Evolutionary conservation across 1,140 invertebrate species (phyloP).

Genomic region (Sycophaga agraensis): DNA sequence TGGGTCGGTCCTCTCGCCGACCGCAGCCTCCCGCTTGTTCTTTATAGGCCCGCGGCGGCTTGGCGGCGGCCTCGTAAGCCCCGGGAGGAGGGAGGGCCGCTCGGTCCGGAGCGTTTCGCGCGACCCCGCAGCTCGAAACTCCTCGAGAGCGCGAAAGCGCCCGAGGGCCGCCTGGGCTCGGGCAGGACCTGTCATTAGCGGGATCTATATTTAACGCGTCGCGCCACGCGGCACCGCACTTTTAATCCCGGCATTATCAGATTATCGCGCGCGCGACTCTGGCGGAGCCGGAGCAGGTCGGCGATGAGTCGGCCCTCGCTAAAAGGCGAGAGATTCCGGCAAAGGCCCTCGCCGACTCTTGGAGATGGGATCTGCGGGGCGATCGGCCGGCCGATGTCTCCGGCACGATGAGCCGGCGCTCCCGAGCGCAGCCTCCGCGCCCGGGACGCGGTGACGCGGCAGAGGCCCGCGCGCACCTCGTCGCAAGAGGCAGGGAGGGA

Average conservation of each 20-base stretch:
- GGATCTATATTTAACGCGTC: conserved; percentile 47
- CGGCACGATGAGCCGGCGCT: too few species aligned
- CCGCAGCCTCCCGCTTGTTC: too few species aligned
- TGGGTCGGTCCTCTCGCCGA: too few species aligned
- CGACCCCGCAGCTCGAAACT: conserved; percentile 7
- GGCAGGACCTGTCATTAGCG: conserved; percentile 42
- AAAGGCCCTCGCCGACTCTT: not conserved
- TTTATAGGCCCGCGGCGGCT: too few species aligned
- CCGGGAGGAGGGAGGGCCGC: too few species aligned
- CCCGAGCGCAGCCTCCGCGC: not conserved
- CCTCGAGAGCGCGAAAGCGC: too few species aligned
- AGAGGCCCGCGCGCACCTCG: too few species aligned
- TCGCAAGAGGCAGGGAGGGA: too few species aligned
- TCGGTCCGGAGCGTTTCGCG: too few species aligned
- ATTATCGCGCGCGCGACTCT: conserved; percentile 39
- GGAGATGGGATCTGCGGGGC: conserved; percentile 10
- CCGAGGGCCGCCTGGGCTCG: conserved; percentile 22
- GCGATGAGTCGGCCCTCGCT: too few species aligned
- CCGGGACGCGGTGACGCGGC: not conserved
- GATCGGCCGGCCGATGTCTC: conserved; percentile 9
- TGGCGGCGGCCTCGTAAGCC: too few species aligned
- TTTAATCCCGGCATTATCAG: conserved; percentile 43
- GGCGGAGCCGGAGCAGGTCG: too few species aligned
- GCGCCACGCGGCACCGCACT: conserved; percentile 31
- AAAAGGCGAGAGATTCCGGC: conserved; percentile 15